These are phyloP conservation scores for Polypterus bichir DNA, from an alignment of 2,113 vertebrate species.

Conservation along the genomic window DNA sequence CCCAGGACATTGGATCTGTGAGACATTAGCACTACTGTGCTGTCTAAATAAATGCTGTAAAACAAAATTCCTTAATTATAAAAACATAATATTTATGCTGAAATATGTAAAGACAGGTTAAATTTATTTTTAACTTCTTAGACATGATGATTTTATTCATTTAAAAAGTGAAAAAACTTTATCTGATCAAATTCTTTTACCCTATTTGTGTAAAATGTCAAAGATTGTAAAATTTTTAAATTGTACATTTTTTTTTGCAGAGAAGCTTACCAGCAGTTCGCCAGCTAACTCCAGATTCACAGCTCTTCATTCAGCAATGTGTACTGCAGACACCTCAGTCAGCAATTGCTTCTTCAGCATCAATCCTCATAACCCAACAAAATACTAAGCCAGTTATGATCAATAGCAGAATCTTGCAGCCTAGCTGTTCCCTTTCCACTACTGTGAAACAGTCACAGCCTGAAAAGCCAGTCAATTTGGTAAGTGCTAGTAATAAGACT, in stretches of 20 bases:
- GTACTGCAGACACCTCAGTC: slow-evolving; percentile 40
- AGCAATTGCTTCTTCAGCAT: slow-evolving; percentile 11
- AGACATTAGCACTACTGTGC: no score
- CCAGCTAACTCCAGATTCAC: slow-evolving; percentile 64
- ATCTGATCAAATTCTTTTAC: no score
- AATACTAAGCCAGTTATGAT: background rate
- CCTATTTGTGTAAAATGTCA: no score
- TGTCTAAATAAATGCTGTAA: no score
- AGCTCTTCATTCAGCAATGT: slow-evolving; percentile 82
- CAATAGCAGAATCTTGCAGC: slow-evolving; percentile 23
- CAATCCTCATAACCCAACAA: slow-evolving; percentile 14
- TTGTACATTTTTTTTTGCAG: slow-evolving; percentile 34
- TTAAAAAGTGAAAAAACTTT: no score
- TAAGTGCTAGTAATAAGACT: slow-evolving; percentile 32
- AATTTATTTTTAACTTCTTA: no score
- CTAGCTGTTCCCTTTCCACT: slow-evolving; percentile 10
- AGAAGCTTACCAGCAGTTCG: slow-evolving; percentile 80
- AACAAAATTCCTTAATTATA: no score
- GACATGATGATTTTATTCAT: no score
- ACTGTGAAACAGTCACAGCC: slow-evolving; percentile 29
- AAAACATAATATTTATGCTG: no score
- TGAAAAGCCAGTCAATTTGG: slow-evolving; percentile 51
- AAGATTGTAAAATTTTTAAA: background rate
- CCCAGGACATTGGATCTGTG: no score
- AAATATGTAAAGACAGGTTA: no score